Evolutionary conservation across 2,888 invertebrate species (phyloP).

Genomic region (Hymenopus coronatus): DNA sequence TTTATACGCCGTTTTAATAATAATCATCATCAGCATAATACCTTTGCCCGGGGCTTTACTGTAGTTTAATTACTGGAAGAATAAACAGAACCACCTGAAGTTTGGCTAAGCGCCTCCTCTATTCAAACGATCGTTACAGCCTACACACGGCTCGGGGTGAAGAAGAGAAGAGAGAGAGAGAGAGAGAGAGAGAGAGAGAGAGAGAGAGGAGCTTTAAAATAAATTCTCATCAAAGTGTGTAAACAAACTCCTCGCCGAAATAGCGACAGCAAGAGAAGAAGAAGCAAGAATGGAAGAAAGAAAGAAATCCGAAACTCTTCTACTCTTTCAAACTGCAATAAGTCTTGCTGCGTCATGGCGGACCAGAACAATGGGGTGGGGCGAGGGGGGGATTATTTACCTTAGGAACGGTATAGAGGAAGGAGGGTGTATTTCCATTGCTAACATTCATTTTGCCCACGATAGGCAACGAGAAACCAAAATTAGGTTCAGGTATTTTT

Average conservation of each 20-base stretch:
- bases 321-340: neutral
- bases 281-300: neutral
- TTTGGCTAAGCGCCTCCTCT: neutral
- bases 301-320: neutral
- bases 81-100: neutral
- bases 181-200: neutral
- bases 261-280: neutral
- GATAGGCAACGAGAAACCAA: neutral
- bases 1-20: neutral
- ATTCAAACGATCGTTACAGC: neutral
- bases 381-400: neutral
- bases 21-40: neutral
- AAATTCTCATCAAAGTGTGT: conserved; percentile 10
- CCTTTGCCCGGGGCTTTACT: neutral
- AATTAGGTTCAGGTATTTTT: neutral
- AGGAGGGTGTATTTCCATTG: neutral
- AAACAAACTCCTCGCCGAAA: conserved; percentile 4
- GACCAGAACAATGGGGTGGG: neutral
- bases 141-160: too few relatives aligned
- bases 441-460: neutral
- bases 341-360: neutral
- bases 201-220: neutral
- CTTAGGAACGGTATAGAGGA: neutral
- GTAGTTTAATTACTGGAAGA: neutral
- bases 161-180: neutral